A percentile compares a stretch with the other conserved stretches of the same genome.
Evolutionary conservation across 92 coral and sea anemone species (phyloP).

Genomic region (Bergia puertoricense): DNA sequence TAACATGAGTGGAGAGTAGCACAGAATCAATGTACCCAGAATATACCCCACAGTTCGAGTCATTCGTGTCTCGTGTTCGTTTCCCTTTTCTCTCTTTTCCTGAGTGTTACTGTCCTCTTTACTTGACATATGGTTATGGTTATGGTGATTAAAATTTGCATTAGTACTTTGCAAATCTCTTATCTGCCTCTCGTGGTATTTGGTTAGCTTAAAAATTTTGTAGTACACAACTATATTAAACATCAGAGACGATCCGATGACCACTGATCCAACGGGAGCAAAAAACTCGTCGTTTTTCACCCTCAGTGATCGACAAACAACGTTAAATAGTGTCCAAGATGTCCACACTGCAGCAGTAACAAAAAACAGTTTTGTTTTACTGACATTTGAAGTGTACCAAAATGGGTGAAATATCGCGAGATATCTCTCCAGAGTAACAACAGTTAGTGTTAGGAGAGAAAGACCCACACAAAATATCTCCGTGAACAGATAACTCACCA

Average conservation of each 20-base stretch:
- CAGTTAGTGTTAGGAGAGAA: slow-evolving; percentile 46
- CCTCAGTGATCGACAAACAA: slow-evolving; percentile 37
- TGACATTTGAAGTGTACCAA: slow-evolving; percentile 27
- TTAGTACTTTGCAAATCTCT: not conserved
- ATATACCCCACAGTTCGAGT: slow-evolving; percentile 50
- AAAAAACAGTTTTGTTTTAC: not conserved
- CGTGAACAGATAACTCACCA: slow-evolving; percentile 39
- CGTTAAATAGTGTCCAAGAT: slow-evolving; percentile 43
- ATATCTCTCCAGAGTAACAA: slow-evolving; percentile 42
- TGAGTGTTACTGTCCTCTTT: not conserved
- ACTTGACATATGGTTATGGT: too few species aligned
- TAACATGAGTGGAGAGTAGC: too few species aligned
- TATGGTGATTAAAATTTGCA: not conserved
- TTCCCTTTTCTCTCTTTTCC: not conserved
- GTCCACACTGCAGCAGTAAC: slow-evolving; percentile 25
- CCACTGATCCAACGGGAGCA: slow-evolving; percentile 39
- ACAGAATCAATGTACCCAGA: not conserved
- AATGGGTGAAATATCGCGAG: slow-evolving; percentile 10
- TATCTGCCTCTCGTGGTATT: slow-evolving; percentile 45
- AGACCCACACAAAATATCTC: not conserved
- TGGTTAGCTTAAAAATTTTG: slow-evolving; percentile 28
- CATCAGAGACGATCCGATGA: slow-evolving; percentile 38
- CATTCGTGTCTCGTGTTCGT: slow-evolving; percentile 24
- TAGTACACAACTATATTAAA: slow-evolving; percentile 28
- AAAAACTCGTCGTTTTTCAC: slow-evolving; percentile 1